These are phyloP conservation scores for Halcyon malimbica DNA, from an alignment of 2,113 vertebrate species.

Conservation along the genomic window DNA sequence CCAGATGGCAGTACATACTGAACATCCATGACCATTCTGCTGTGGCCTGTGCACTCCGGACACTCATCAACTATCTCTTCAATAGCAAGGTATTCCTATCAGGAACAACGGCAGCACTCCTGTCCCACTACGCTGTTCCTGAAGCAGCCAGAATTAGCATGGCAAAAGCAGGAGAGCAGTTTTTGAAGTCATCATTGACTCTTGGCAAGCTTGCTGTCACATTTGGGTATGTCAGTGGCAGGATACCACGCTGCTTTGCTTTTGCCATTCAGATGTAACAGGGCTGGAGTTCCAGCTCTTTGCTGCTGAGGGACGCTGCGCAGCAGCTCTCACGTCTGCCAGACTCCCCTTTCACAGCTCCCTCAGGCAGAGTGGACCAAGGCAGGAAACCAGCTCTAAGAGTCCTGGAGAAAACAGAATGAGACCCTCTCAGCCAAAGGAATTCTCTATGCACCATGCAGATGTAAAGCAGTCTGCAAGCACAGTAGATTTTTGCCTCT, in stretches of 20 bases:
- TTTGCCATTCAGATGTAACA: not conserved
- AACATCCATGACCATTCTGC: not conserved
- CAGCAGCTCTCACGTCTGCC: not conserved
- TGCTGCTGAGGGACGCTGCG: not conserved
- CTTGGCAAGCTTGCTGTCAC: not conserved
- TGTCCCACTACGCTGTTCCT: not conserved
- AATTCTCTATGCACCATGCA: accelerated
- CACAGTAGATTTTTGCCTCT: not conserved
- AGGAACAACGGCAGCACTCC: not conserved
- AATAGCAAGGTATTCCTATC: not conserved
- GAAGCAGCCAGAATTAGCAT: not conserved
- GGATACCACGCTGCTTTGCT: not conserved
- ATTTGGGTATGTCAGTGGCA: not conserved
- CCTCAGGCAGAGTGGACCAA: accelerated
- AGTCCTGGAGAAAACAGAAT: not conserved
- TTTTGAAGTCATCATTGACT: not conserved
- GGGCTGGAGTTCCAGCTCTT: not conserved
- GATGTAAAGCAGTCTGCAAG: not conserved
- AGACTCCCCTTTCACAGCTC: not conserved
- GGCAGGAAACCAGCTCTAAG: not conserved
- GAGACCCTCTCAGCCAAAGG: not conserved
- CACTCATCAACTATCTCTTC: not conserved
- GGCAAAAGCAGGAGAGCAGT: not conserved
- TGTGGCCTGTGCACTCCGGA: not conserved
- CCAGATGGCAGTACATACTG: accelerated